A percentile compares a stretch with the other conserved stretches of the same genome.
phyloP scores from a whole-genome alignment of 2,797 vertebrate species.

The Podarcis lilfordi region DNA sequence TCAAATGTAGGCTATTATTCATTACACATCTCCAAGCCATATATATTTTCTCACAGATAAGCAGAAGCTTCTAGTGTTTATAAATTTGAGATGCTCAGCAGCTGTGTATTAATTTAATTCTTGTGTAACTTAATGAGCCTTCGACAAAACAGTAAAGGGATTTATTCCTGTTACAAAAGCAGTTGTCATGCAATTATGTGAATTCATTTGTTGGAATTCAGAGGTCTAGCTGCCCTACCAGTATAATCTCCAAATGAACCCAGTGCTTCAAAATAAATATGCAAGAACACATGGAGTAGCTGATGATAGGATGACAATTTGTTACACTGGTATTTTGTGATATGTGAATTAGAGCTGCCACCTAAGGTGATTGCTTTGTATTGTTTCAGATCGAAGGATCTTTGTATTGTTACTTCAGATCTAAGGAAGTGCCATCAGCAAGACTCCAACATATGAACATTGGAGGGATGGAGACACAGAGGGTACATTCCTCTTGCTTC shows the following conservation, averaged over 20 bases:
- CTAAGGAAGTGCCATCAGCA: neutral
- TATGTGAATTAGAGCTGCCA: neutral
- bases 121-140: slow-evolving; percentile 71
- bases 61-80: slow-evolving; percentile 75
- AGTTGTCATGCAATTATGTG: slow-evolving; percentile 40
- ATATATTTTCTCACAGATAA: slow-evolving; percentile 75
- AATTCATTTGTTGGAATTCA: slow-evolving; percentile 42
- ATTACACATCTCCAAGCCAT: slow-evolving; percentile 71
- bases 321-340: neutral
- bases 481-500: neutral
- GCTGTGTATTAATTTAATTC: slow-evolving; percentile 73
- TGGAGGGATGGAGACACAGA: neutral
- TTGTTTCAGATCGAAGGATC: neutral
- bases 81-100: slow-evolving; percentile 74
- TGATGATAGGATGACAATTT: neutral
- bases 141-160: slow-evolving; percentile 66
- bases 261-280: slow-evolving; percentile 1
- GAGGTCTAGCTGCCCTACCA: neutral
- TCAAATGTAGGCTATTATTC: slow-evolving; percentile 57
- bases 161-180: slow-evolving; percentile 59
- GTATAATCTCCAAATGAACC: neutral
- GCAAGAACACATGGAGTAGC: neutral
- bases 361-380: neutral
- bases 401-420: neutral
- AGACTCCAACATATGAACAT: neutral